Conservation (phyloP, 2,888 invertebrate genomes). For the Eupithecia tripunctaria region DNA sequence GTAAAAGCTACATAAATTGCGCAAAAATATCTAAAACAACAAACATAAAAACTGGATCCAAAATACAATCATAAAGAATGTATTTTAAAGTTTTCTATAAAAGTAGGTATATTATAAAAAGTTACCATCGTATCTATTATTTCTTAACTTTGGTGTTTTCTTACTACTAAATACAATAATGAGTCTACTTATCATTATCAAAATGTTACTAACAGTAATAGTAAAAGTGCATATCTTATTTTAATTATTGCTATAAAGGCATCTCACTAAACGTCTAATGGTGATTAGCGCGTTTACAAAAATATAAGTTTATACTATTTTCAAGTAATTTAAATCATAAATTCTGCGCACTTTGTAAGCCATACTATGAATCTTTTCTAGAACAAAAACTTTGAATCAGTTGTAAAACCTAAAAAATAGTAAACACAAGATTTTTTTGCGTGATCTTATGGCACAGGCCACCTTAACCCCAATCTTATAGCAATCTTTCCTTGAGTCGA, state of each 20-base stretch:
- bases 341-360: too few relatives aligned
- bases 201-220: not conserved
- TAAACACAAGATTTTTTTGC: too few relatives aligned
- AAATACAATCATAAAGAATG: not conserved
- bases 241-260: conserved; percentile 43
- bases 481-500: too few relatives aligned
- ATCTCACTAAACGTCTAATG: conserved; percentile 41
- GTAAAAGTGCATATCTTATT: conserved; percentile 40
- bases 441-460: conserved; percentile 7
- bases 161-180: not conserved
- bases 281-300: too few relatives aligned
- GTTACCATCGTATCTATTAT: not conserved
- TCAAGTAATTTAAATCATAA: too few relatives aligned
- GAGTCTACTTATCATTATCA: not conserved
- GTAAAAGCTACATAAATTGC: not conserved
- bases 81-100: not conserved
- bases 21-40: not conserved
- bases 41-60: not conserved
- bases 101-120: not conserved
- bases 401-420: too few relatives aligned
- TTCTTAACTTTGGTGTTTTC: not conserved
- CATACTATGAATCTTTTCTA: too few relatives aligned
- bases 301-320: too few relatives aligned
- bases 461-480: too few relatives aligned
- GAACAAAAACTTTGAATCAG: too few relatives aligned